Evolutionary conservation across 2,797 vertebrate species (phyloP).

Genomic region (Argya squamiceps): DNA sequence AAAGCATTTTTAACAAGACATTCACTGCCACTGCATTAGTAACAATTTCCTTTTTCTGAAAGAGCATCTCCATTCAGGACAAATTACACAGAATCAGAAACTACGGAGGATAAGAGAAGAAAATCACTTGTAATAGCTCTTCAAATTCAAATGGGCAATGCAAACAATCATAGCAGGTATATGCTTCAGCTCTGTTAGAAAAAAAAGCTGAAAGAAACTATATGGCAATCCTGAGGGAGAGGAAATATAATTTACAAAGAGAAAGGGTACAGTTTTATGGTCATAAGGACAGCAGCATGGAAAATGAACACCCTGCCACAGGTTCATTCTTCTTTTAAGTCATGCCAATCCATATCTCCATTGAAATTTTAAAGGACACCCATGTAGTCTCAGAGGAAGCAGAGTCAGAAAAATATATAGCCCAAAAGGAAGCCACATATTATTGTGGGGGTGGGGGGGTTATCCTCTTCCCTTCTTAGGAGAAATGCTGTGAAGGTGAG

Average conservation of each 20-base stretch:
- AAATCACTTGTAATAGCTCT: slow-evolving; percentile 29
- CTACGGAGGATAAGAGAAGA: neutral
- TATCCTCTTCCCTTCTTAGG: neutral
- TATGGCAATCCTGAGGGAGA: neutral
- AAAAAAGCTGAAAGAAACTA: slow-evolving; percentile 35
- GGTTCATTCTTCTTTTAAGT: slow-evolving; percentile 65
- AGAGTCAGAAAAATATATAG: neutral
- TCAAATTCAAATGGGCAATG: slow-evolving; percentile 46
- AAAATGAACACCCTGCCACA: slow-evolving; percentile 53
- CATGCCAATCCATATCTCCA: slow-evolving; percentile 31
- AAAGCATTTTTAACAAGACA: slow-evolving; percentile 6
- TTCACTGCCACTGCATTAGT: neutral
- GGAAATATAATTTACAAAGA: slow-evolving; percentile 52
- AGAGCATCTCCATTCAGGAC: neutral
- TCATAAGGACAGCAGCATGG: slow-evolving; percentile 39
- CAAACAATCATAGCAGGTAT: slow-evolving; percentile 1
- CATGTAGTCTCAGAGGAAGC: neutral
- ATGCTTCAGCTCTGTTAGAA: neutral
- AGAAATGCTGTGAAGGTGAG: neutral
- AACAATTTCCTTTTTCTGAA: neutral
- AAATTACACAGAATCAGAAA: neutral
- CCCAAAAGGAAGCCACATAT: neutral
- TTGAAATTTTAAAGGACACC: slow-evolving; percentile 37
- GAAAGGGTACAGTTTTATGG: slow-evolving; percentile 52
- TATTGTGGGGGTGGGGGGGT: accelerated